phyloP scores from a whole-genome alignment of 2,113 vertebrate genomes.

The Rhineura floridana region DNA sequence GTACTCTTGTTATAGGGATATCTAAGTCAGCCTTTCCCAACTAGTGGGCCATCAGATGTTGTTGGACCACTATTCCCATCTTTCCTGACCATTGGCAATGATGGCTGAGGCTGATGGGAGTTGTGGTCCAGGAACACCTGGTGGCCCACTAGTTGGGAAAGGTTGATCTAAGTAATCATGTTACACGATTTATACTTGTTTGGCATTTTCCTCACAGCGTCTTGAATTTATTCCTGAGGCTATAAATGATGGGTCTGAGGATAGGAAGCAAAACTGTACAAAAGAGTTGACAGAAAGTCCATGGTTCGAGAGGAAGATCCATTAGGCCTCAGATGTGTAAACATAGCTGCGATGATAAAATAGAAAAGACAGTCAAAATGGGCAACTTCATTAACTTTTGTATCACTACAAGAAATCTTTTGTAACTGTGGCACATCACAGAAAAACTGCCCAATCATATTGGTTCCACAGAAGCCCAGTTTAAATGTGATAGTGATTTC shows the following conservation, averaged over 20 bases:
- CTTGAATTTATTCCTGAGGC: not conserved
- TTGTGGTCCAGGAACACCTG: too few species aligned
- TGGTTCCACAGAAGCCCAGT: not conserved
- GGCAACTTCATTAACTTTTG: not conserved
- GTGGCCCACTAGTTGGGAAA: too few species aligned
- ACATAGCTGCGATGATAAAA: not conserved
- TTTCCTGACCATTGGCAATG: too few species aligned
- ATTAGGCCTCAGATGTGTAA: not conserved
- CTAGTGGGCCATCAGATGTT: too few species aligned
- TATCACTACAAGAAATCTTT: not conserved
- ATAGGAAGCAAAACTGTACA: not conserved
- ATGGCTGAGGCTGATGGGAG: too few species aligned
- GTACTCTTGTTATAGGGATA: too few species aligned
- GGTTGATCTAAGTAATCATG: too few species aligned
- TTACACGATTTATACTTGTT: too few species aligned
- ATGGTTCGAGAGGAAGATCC: not conserved
- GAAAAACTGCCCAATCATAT: not conserved
- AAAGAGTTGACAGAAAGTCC: not conserved
- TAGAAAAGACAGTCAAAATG: not conserved
- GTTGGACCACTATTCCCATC: too few species aligned
- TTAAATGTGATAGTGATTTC: not conserved
- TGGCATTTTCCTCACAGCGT: not conserved
- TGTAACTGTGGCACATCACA: not conserved
- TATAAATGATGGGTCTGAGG: not conserved
- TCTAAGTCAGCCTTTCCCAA: too few species aligned